These are phyloP conservation scores for Tauraco hartlaubi DNA, from an alignment of 2,797 vertebrate genomes.

Conservation along the genomic window DNA sequence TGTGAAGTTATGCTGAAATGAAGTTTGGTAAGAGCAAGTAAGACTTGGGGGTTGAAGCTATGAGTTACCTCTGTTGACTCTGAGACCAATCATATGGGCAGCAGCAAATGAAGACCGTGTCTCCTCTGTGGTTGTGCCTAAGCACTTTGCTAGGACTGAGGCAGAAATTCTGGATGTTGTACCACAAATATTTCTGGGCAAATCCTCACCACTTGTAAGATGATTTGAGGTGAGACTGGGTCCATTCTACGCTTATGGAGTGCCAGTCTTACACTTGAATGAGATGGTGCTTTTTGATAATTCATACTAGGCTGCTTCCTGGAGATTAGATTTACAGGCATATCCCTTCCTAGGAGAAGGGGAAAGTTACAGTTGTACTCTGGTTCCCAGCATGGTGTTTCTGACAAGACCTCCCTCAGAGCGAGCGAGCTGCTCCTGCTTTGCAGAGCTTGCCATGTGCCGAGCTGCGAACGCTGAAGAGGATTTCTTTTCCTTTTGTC, in stretches of 20 bases:
- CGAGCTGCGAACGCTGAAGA: fast-evolving
- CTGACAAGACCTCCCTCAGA: background rate
- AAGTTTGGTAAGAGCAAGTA: background rate
- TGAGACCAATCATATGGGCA: background rate
- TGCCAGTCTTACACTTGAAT: fast-evolving
- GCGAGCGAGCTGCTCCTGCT: fast-evolving
- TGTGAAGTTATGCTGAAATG: background rate
- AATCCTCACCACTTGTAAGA: background rate
- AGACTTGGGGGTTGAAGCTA: background rate
- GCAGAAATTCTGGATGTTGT: background rate
- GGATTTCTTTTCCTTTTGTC: background rate
- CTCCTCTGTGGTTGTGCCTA: background rate
- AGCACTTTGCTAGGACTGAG: fast-evolving
- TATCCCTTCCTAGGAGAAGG: background rate
- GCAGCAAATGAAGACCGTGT: background rate
- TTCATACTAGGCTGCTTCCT: background rate
- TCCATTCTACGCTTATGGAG: background rate
- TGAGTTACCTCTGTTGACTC: background rate
- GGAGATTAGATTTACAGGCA: background rate
- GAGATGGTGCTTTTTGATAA: background rate
- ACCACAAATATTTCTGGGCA: background rate
- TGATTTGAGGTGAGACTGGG: background rate
- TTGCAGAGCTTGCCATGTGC: fast-evolving
- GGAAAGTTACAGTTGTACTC: background rate
- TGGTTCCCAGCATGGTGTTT: background rate